phyloP scores from a whole-genome alignment of 1,140 invertebrate species.

The Drosophila setifemur region DNA sequence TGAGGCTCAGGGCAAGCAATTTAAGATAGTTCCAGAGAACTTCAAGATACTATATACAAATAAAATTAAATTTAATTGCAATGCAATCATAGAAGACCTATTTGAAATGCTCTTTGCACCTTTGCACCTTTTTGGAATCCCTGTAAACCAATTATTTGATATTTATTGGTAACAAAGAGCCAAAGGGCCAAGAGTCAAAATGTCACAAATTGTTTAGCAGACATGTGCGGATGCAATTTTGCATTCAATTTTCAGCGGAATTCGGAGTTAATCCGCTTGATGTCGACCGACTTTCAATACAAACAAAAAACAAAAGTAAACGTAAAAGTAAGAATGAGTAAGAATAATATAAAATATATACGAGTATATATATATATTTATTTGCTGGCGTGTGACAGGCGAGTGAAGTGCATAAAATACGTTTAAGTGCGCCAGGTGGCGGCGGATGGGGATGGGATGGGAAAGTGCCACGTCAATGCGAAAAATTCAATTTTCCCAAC shows the following conservation, averaged over 20 bases:
- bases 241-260: slow-evolving; percentile 11
- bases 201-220: slow-evolving; percentile 16
- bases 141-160: background rate
- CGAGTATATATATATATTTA: background rate
- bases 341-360: background rate
- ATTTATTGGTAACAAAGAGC: no score
- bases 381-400: slow-evolving; percentile 11
- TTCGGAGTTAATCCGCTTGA: slow-evolving; percentile 15
- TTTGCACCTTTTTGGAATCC: no score
- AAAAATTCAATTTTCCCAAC: slow-evolving; percentile 66
- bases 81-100: no score
- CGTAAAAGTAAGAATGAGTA: no score
- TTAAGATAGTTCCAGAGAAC: no score
- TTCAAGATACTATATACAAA: no score
- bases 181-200: no score
- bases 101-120: no score
- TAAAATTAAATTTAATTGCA: no score
- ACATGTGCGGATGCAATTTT: slow-evolving; percentile 24
- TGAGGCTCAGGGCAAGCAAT: no score
- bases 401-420: slow-evolving; percentile 38
- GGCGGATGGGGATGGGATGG: background rate
- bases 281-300: background rate
- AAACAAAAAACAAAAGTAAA: slow-evolving; percentile 13
- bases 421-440: slow-evolving; percentile 44
- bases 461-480: slow-evolving; percentile 51